Percentiles rank a stretch among this genome's conserved stretches.
Conservation (phyloP, 2,113 vertebrate species). For the Heptranchias perlo region DNA sequence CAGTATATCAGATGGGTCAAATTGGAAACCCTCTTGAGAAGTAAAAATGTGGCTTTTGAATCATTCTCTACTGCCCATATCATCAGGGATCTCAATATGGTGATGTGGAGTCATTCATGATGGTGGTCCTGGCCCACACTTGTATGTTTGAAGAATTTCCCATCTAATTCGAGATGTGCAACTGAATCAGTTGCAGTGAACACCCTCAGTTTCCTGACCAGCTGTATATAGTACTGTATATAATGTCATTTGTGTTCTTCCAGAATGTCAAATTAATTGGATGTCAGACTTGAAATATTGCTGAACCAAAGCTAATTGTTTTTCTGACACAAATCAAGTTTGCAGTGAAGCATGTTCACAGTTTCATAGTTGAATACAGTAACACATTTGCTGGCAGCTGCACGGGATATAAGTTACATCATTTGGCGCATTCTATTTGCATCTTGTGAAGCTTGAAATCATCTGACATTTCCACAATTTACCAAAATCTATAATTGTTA, state of each 20-base stretch:
- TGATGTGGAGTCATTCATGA: neutral
- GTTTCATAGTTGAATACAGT: neutral
- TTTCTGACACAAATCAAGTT: neutral
- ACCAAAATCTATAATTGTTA: neutral
- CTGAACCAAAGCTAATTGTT: constrained; percentile 19
- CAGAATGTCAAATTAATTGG: neutral
- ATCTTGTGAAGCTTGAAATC: neutral
- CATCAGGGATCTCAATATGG: neutral
- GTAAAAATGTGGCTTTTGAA: neutral
- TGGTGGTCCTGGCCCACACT: no score
- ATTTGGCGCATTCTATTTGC: neutral
- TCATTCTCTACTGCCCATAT: neutral
- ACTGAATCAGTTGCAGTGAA: neutral
- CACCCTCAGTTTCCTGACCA: constrained; percentile 5
- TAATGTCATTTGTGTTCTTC: neutral
- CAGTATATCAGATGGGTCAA: neutral
- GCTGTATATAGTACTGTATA: neutral
- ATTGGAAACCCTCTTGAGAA: neutral
- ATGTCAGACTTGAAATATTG: constrained; percentile 18
- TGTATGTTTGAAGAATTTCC: neutral
- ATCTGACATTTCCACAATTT: neutral
- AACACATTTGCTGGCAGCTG: neutral
- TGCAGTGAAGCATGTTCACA: neutral
- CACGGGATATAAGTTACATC: neutral
- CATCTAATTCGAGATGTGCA: no score